phyloP scores from a whole-genome alignment of 2,113 vertebrate genomes.

The Oceanodroma tethys region DNA sequence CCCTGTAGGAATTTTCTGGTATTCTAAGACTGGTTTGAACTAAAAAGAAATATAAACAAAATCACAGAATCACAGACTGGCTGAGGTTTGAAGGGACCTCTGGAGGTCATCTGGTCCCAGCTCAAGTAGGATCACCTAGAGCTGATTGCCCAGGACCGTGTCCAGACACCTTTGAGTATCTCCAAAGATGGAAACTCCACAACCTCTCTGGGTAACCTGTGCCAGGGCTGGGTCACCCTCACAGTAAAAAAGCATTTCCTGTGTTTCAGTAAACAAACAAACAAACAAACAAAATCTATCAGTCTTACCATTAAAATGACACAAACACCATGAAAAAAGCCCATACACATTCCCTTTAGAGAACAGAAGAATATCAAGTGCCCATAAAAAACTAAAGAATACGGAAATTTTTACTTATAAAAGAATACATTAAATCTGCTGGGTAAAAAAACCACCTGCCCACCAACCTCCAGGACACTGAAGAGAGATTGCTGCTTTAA shows the following conservation, averaged over 20 bases:
- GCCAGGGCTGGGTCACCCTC: not conserved
- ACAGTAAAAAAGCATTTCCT: not conserved
- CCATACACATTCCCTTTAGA: not conserved
- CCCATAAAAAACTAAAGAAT: not conserved
- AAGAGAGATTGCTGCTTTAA: not conserved
- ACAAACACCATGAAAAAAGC: not conserved
- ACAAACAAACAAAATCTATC: not conserved
- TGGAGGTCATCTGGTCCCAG: not conserved
- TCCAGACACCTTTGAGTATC: not conserved
- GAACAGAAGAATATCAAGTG: not conserved
- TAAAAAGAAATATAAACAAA: not conserved
- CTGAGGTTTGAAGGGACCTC: not conserved
- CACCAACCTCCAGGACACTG: not conserved
- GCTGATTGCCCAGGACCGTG: not conserved
- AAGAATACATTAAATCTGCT: not conserved
- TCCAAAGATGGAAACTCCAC: not conserved
- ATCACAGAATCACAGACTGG: not conserved
- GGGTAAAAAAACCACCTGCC: not conserved
- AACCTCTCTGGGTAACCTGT: not conserved
- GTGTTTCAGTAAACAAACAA: not conserved
- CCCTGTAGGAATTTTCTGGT: not conserved
- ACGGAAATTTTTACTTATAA: not conserved
- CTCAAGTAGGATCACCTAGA: not conserved
- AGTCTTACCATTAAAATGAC: not conserved
- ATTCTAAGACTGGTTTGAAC: not conserved